Evolutionary conservation across 23 tunicate species (phyloP).

Genomic region (Diplosoma virens): DNA sequence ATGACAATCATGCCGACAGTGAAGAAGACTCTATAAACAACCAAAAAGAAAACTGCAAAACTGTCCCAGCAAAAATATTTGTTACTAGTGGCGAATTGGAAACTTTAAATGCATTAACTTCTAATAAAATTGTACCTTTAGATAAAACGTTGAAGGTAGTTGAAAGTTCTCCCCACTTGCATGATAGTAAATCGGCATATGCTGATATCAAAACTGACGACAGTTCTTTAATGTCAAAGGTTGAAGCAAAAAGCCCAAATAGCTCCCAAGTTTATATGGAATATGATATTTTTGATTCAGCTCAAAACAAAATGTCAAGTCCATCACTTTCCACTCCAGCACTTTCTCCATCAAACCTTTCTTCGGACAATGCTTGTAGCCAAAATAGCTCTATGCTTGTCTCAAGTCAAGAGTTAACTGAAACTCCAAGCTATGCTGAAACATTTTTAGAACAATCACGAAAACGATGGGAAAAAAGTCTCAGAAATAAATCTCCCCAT

Average conservation of each 20-base stretch:
- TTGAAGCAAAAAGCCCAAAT: too few species aligned
- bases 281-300: too few species aligned
- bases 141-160: too few species aligned
- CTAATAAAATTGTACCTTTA: too few species aligned
- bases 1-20: neutral
- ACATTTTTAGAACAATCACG: slow-evolving; percentile 71
- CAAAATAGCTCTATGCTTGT: slow-evolving; percentile 29
- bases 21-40: neutral
- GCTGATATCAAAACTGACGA: too few species aligned
- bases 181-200: too few species aligned
- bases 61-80: neutral
- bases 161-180: too few species aligned
- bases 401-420: slow-evolving; percentile 34
- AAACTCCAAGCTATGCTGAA: slow-evolving; percentile 73
- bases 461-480: slow-evolving; percentile 64
- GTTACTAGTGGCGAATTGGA: neutral
- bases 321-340: slow-evolving; percentile 38
- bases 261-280: too few species aligned
- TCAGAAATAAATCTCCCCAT: slow-evolving; percentile 52
- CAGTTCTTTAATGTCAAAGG: too few species aligned
- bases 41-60: slow-evolving; percentile 6
- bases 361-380: neutral
- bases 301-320: slow-evolving; percentile 4
- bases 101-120: too few species aligned
- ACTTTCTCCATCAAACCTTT: neutral